Conservation (phyloP, 2,113 vertebrate species). For the Sminthopsis crassicaudata region DNA sequence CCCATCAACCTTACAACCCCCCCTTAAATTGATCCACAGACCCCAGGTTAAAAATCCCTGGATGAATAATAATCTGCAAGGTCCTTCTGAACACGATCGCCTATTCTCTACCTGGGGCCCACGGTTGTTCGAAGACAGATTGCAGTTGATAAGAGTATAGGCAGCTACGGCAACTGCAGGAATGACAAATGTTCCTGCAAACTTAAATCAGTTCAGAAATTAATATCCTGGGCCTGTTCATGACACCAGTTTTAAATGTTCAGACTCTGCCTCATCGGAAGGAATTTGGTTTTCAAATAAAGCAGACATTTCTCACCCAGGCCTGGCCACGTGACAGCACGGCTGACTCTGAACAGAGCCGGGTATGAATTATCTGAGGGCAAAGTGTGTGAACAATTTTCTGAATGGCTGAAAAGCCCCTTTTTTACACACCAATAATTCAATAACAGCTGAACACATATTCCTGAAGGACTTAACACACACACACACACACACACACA, state of each 20-base stretch:
- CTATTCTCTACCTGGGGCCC: not conserved
- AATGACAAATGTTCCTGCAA: not conserved
- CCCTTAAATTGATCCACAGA: not conserved
- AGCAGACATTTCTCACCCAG: not conserved
- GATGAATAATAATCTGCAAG: not conserved
- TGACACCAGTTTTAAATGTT: not conserved
- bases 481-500: not conserved
- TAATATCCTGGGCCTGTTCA: not conserved
- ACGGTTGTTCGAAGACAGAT: not conserved
- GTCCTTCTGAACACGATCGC: not conserved
- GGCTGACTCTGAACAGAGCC: constrained; percentile 18
- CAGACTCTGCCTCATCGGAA: not conserved
- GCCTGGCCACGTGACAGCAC: not conserved
- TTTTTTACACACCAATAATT: not conserved
- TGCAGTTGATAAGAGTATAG: not conserved
- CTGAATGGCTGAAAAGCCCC: constrained; percentile 39
- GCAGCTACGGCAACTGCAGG: not conserved
- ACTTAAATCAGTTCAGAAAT: not conserved
- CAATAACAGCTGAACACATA: not conserved
- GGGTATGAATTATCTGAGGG: constrained; percentile 21
- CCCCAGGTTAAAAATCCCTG: not conserved
- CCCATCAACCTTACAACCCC: not conserved
- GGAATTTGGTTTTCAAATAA: constrained; percentile 36
- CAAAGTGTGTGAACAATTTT: constrained; percentile 54
- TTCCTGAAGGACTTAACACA: not conserved